A percentile compares a stretch with the other conserved stretches of the same genome.
phyloP scores from a whole-genome alignment of 2,113 vertebrate species.

The Hyla sarda region DNA sequence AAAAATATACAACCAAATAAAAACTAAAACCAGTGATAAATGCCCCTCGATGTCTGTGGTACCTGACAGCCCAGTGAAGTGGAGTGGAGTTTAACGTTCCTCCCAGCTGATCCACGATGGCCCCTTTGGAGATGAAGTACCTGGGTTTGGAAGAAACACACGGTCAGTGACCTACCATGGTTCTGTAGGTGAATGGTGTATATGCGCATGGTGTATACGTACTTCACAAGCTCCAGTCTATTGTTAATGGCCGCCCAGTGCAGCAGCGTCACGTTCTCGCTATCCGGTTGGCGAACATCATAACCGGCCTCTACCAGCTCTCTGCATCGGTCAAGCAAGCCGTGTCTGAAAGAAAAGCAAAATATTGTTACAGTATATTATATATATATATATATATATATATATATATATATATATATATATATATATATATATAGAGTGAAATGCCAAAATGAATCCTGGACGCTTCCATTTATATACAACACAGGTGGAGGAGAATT shows the following conservation, averaged over 20 bases:
- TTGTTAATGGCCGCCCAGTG: conserved; percentile 99
- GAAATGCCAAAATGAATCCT: too few species aligned
- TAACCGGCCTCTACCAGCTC: conserved; percentile 94
- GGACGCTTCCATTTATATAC: too few species aligned
- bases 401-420: too few species aligned
- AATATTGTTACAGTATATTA: neutral
- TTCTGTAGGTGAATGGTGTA: neutral
- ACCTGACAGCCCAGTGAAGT: conserved; percentile 97
- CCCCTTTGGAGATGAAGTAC: conserved; percentile 94
- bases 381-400: too few species aligned
- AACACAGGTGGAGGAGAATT: too few species aligned
- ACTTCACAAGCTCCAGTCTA: conserved; percentile 90
- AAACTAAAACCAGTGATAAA: too few species aligned
- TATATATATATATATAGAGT: too few species aligned
- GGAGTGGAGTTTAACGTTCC: conserved; percentile 96
- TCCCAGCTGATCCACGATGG: conserved; percentile 90
- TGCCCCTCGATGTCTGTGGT: conserved; percentile 43
- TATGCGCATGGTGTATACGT: conserved; percentile 62
- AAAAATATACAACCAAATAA: too few species aligned
- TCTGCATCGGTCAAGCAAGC: conserved; percentile 89
- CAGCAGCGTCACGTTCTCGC: conserved; percentile 93
- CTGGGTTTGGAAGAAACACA: conserved; percentile 67
- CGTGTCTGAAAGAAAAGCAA: conserved; percentile 79
- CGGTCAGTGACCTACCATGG: neutral
- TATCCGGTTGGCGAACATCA: conserved; percentile 90